A percentile compares a stretch with the other conserved stretches of the same genome.
Evolutionary conservation across 2,888 invertebrate species (phyloP).

Genomic region (Theristus sp.): DNA sequence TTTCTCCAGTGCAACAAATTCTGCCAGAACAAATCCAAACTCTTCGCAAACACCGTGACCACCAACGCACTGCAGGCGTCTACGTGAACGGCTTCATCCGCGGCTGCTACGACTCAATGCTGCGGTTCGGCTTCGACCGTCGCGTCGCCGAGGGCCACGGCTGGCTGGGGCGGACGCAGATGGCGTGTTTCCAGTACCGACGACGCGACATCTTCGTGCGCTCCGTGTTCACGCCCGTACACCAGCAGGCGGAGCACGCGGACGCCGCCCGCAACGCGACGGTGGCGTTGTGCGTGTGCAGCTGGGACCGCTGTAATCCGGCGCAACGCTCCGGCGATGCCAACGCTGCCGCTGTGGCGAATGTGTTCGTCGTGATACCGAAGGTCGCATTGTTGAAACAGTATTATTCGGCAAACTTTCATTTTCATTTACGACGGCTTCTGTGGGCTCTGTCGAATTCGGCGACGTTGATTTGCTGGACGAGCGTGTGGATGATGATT

Average conservation of each 20-base stretch:
- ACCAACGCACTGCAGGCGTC: too few species aligned
- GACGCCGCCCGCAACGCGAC: not conserved
- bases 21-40: too few species aligned
- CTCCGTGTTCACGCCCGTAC: too few species aligned
- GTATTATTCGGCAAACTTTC: too few species aligned
- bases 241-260: not conserved
- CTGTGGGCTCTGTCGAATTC: too few species aligned
- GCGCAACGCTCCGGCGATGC: not conserved
- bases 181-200: not conserved
- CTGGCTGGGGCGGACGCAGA: not conserved
- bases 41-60: too few species aligned
- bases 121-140: not conserved
- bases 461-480: too few species aligned
- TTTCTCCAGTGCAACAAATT: not conserved
- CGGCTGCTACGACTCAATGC: not conserved
- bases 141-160: not conserved
- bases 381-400: too few species aligned
- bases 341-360: not conserved
- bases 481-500: too few species aligned
- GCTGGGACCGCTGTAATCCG: not conserved
- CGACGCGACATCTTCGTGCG: not conserved
- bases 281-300: not conserved
- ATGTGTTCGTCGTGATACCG: too few species aligned
- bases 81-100: not conserved
- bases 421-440: too few species aligned